Evolutionary conservation across 2,888 invertebrate genomes (phyloP).

Genomic region (Tenodera sinensis): DNA sequence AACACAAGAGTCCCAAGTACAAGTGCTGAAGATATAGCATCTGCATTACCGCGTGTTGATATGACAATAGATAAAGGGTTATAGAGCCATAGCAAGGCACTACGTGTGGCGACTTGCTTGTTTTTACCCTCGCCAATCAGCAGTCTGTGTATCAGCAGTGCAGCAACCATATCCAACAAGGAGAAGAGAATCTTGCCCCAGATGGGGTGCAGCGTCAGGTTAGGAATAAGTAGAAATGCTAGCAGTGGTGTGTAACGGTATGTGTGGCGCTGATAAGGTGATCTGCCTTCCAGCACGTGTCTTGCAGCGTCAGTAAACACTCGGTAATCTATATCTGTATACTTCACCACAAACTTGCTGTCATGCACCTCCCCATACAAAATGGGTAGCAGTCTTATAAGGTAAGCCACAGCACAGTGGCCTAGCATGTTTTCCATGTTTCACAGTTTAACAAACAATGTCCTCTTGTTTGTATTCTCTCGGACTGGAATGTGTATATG

Average conservation of each 20-base stretch:
- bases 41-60: conserved; percentile 92
- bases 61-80: conserved; percentile 91
- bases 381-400: conserved; percentile 66
- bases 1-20: conserved; percentile 73
- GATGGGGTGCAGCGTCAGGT: conserved; percentile 62
- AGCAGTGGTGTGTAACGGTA: conserved; percentile 93
- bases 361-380: conserved; percentile 80
- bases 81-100: conserved; percentile 79
- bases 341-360: conserved; percentile 67
- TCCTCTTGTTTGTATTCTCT: too few species aligned
- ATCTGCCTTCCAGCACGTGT: conserved; percentile 67
- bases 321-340: conserved; percentile 95
- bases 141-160: conserved; percentile 58
- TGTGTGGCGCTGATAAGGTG: conserved; percentile 87
- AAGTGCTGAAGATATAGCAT: conserved; percentile 81
- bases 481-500: too few species aligned
- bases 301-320: conserved; percentile 94
- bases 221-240: conserved; percentile 78
- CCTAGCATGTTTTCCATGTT: conserved; percentile 41
- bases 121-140: conserved; percentile 26
- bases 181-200: conserved; percentile 89
- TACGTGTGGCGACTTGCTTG: conserved; percentile 37
- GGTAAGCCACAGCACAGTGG: conserved; percentile 62
- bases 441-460: neutral
- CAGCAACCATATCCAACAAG: conserved; percentile 71